Evolutionary conservation across 2,888 invertebrate species (phyloP).

Genomic region (Ophion ellenae): DNA sequence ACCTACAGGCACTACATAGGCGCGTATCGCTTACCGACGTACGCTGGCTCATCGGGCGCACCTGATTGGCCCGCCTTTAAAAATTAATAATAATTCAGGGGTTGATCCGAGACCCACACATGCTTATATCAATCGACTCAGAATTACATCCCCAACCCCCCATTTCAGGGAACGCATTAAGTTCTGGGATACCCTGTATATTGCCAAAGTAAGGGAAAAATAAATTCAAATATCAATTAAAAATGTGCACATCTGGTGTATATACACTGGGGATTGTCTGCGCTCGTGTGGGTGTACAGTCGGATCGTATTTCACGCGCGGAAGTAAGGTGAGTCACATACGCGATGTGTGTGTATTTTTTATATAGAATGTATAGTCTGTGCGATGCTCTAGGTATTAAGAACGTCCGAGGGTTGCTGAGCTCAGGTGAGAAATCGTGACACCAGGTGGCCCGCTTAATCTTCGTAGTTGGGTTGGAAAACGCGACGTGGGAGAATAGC

Average conservation of each 20-base stretch:
- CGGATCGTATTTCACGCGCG: conserved; percentile 24
- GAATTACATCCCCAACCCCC: too few relatives aligned
- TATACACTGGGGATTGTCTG: neutral
- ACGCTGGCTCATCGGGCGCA: too few relatives aligned
- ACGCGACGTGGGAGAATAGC: conserved; percentile 6
- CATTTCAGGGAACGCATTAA: too few relatives aligned
- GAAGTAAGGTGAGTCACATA: conserved; percentile 16
- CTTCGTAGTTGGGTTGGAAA: conserved; percentile 53
- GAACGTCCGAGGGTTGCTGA: conserved; percentile 25
- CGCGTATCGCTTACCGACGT: too few relatives aligned
- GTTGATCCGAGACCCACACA: too few relatives aligned
- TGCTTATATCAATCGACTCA: too few relatives aligned
- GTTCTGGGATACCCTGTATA: too few relatives aligned
- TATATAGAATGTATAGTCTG: conserved; percentile 10
- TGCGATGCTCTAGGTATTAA: conserved; percentile 20
- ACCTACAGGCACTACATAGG: too few relatives aligned
- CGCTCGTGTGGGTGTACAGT: neutral
- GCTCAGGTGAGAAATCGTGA: conserved; percentile 66
- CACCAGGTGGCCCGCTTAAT: conserved; percentile 65
- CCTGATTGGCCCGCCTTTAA: too few relatives aligned
- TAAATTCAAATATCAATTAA: conserved; percentile 16
- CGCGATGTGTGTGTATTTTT: neutral
- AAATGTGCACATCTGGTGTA: conserved; percentile 21
- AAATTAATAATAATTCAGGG: too few relatives aligned
- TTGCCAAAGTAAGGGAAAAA: neutral